A percentile compares a stretch with the other conserved stretches of the same genome.
phyloP scores from a whole-genome alignment of 30 jellyfish, hydroid and myxozoan species.

The Catostylus mosaicus region DNA sequence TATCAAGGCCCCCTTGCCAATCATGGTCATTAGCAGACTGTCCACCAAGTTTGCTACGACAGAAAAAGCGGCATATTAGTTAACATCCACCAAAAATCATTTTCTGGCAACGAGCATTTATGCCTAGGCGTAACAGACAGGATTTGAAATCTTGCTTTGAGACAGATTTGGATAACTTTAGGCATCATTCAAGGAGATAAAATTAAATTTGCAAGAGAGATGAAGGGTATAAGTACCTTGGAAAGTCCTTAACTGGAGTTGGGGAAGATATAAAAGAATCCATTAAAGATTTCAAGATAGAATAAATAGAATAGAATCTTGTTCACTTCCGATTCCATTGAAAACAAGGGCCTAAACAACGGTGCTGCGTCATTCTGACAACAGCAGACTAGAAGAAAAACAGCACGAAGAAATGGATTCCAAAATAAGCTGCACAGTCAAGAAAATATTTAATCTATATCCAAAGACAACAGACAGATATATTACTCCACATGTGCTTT shows the following conservation, averaged over 20 bases:
- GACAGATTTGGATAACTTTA: too few species aligned
- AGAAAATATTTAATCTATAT: slow-evolving; percentile 1
- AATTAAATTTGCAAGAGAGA: too few species aligned
- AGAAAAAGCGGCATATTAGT: too few species aligned
- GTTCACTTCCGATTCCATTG: slow-evolving; percentile 22
- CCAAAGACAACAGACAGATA: slow-evolving; percentile 13
- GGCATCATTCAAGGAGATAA: too few species aligned
- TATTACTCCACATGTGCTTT: slow-evolving; percentile 19
- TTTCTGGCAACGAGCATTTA: too few species aligned
- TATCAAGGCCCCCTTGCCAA: slow-evolving; percentile 83
- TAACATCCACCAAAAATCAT: too few species aligned
- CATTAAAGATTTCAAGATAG: slow-evolving; percentile 18
- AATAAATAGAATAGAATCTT: slow-evolving; percentile 14
- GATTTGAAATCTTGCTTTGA: too few species aligned
- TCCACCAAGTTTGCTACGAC: slow-evolving; percentile 82
- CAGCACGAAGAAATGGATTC: slow-evolving; percentile 23
- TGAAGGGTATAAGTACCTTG: slow-evolving; percentile 5
- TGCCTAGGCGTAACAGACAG: too few species aligned
- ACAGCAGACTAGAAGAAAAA: slow-evolving; percentile 28
- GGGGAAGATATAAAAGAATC: slow-evolving; percentile 39
- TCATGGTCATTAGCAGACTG: slow-evolving; percentile 23
- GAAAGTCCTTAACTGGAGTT: slow-evolving; percentile 8
- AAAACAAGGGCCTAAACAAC: slow-evolving; percentile 52
- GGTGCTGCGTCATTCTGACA: slow-evolving; percentile 34
- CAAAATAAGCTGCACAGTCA: slow-evolving; percentile 13